These are phyloP conservation scores for Junco hyemalis DNA, from an alignment of 2,113 vertebrate genomes.

Conservation along the genomic window DNA sequence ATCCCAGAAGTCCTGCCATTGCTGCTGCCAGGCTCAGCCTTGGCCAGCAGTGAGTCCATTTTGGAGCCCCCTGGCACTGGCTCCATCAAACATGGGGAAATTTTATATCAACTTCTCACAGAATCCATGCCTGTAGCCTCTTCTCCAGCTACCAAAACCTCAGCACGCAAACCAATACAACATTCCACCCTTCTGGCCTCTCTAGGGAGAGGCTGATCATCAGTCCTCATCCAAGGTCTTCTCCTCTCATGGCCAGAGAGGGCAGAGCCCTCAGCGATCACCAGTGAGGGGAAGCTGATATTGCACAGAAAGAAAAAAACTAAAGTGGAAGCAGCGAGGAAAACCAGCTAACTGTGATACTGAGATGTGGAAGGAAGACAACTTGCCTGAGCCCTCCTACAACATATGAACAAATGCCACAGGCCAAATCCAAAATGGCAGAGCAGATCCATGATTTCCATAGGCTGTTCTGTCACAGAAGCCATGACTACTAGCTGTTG, in stretches of 20 bases:
- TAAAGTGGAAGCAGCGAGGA: background rate
- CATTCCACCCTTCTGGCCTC: background rate
- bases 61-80: background rate
- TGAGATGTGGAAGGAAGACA: background rate
- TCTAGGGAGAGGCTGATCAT: background rate
- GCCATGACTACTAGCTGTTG: background rate
- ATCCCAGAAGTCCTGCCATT: background rate
- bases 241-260: background rate
- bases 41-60: rapidly evolving
- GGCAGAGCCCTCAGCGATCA: background rate
- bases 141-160: background rate
- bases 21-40: background rate
- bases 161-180: rapidly evolving
- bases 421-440: background rate
- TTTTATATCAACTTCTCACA: background rate
- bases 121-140: background rate
- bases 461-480: background rate
- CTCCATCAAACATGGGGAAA: background rate
- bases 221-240: background rate
- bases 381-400: background rate
- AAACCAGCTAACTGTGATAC: background rate
- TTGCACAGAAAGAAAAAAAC: background rate
- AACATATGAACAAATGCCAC: background rate
- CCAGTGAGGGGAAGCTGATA: background rate
- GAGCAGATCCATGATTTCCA: background rate